Percentiles rank a stretch among this genome's conserved stretches.
Evolutionary conservation across 2,888 invertebrate genomes (phyloP).

Genomic region (Pilophorus perplexus): DNA sequence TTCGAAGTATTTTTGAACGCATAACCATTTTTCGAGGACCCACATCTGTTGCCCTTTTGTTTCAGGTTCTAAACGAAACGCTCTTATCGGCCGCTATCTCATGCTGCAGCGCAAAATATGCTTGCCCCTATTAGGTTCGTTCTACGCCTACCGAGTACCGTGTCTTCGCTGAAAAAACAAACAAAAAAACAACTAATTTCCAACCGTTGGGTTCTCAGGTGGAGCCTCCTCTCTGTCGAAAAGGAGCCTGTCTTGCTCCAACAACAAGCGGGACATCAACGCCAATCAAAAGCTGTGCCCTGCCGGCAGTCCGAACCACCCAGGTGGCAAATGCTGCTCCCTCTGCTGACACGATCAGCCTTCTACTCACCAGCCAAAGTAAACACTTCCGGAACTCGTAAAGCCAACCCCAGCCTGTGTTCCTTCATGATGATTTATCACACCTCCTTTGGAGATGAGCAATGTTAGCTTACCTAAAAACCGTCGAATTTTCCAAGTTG

Average conservation of each 20-base stretch:
- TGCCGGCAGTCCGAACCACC: background rate
- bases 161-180: no score
- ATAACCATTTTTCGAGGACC: no score
- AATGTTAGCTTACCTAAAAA: no score
- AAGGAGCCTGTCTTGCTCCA: constrained; percentile 29
- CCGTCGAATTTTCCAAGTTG: no score
- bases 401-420: background rate
- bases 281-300: constrained; percentile 22
- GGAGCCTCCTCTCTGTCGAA: constrained; percentile 23
- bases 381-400: background rate
- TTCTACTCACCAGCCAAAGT: constrained; percentile 3
- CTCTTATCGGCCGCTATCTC: constrained; percentile 65
- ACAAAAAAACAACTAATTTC: no score
- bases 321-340: constrained; percentile 58
- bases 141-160: no score
- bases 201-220: background rate
- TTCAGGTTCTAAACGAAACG: constrained; percentile 55
- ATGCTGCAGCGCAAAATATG: constrained; percentile 66
- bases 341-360: constrained; percentile 56
- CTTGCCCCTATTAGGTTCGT: constrained; percentile 57
- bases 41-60: no score
- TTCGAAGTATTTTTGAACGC: no score
- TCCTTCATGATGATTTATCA: no score
- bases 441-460: no score
- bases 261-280: constrained; percentile 26